Evolutionary conservation across 2,888 invertebrate genomes (phyloP).

Genomic region (Tubulanus polymorphus): DNA sequence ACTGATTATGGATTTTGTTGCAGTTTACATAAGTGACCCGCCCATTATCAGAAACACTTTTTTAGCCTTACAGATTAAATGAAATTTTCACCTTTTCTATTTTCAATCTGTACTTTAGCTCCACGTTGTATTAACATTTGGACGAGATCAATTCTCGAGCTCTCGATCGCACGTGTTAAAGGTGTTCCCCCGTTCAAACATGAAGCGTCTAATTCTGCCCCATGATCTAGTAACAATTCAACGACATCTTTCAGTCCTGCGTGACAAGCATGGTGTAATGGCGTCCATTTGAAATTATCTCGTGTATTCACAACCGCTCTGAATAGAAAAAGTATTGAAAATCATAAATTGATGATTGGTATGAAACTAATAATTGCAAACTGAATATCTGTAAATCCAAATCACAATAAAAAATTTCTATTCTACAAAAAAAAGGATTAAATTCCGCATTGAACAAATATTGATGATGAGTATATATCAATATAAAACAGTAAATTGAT

Average conservation of each 20-base stretch:
- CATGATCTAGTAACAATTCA: conserved; percentile 42
- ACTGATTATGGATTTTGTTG: too few species aligned
- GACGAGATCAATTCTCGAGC: conserved; percentile 46
- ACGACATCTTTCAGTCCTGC: conserved; percentile 50
- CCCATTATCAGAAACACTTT: neutral
- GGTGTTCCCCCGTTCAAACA: conserved; percentile 53
- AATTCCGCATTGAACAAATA: too few species aligned
- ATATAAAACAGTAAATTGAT: too few species aligned
- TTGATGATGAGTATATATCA: too few species aligned
- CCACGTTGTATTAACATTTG: conserved; percentile 47
- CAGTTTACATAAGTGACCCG: too few species aligned
- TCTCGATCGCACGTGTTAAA: conserved; percentile 51
- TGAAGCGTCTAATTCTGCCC: conserved; percentile 48
- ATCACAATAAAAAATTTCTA: too few species aligned
- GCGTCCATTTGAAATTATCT: conserved; percentile 55
- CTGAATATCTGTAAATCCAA: too few species aligned
- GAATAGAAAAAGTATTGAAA: conserved; percentile 15
- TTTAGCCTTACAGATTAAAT: neutral
- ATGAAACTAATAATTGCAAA: too few species aligned
- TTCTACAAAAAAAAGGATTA: too few species aligned
- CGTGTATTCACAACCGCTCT: conserved; percentile 49
- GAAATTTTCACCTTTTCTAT: conserved; percentile 42
- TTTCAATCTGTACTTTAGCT: conserved; percentile 48
- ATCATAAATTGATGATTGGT: too few species aligned
- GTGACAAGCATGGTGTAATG: conserved; percentile 53